These are phyloP conservation scores for Botia kubotai DNA, from an alignment of 2,797 vertebrate species.

Conservation along the genomic window DNA sequence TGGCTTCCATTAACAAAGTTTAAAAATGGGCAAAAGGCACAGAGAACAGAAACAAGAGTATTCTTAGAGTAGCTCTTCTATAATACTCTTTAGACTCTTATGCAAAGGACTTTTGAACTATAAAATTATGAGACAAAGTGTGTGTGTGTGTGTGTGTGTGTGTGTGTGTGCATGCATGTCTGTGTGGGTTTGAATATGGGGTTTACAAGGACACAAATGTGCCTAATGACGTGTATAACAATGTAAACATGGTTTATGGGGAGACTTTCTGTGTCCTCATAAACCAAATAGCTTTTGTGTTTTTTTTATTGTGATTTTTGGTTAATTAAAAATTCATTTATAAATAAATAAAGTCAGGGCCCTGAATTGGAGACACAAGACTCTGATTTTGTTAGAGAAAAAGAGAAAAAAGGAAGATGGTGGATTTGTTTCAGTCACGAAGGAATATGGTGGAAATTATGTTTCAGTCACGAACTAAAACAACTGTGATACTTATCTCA, in stretches of 20 bases:
- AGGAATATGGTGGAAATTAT: not conserved
- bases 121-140: no score
- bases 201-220: no score
- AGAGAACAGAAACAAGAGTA: not conserved
- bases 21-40: not conserved
- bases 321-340: no score
- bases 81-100: not conserved
- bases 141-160: no score
- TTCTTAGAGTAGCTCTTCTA: not conserved
- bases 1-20: constrained; percentile 43
- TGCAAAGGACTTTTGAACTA: no score
- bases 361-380: constrained; percentile 4
- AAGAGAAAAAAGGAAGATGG: constrained; percentile 22
- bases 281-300: no score
- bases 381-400: constrained; percentile 17
- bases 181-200: no score
- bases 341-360: constrained; percentile 43
- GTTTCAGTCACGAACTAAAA: not conserved
- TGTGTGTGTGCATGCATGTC: no score
- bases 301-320: no score
- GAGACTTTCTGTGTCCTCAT: no score
- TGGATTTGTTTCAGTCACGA: not conserved
- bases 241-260: no score
- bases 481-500: not conserved
- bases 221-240: no score